Evolutionary conservation across 2,888 invertebrate genomes (phyloP).

Genomic region (Lepidonotus clava): DNA sequence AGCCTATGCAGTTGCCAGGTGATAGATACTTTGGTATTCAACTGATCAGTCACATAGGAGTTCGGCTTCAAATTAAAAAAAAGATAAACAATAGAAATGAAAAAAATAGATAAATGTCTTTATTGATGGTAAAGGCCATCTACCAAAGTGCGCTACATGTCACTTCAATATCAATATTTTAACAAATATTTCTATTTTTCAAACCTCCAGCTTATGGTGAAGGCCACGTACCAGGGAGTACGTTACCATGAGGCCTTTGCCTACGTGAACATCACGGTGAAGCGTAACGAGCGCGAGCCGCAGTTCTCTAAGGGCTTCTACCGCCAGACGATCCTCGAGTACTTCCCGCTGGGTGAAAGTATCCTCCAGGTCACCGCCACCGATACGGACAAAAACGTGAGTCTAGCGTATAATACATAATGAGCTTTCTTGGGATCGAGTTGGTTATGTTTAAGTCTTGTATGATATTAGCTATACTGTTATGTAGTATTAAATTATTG

Average conservation of each 20-base stretch:
- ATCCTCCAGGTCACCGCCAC: conserved; percentile 70
- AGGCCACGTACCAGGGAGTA: conserved; percentile 61
- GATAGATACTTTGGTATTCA: too few relatives aligned
- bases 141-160: too few relatives aligned
- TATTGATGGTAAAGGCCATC: too few relatives aligned
- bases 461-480: not conserved
- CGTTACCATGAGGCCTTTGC: conserved; percentile 59
- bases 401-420: not conserved
- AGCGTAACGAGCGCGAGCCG: conserved; percentile 56
- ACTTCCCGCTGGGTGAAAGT: conserved; percentile 67
- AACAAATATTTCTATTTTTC: too few relatives aligned
- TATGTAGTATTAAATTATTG: too few relatives aligned
- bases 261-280: conserved; percentile 60
- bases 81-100: too few relatives aligned
- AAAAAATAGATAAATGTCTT: too few relatives aligned
- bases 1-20: too few relatives aligned
- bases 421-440: not conserved
- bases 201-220: conserved; percentile 59
- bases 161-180: too few relatives aligned
- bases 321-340: conserved; percentile 55
- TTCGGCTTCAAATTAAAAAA: too few relatives aligned
- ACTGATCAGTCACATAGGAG: too few relatives aligned
- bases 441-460: not conserved
- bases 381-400: conserved; percentile 66
- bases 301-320: conserved; percentile 51